Base-by-base conservation (phyloP, 2,113 vertebrate species). In the Myodes glareolus region DNA sequence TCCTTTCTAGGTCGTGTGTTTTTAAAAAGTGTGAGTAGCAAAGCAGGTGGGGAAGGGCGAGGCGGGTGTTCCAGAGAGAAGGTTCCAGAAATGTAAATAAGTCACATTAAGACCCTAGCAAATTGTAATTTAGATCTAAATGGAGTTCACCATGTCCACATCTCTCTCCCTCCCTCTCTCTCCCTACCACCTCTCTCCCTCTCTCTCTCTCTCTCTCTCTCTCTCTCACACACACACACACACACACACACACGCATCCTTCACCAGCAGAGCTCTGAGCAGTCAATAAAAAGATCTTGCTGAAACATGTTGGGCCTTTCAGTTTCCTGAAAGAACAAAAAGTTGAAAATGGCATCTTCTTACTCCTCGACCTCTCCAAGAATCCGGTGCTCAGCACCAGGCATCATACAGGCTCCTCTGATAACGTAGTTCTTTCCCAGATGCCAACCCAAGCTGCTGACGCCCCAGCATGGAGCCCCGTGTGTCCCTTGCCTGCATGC, bases 1-100 rank as follows among this genome's bases (percentile, higher is more conserved):
- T 96, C 96, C 94, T 97, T 68, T 88, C 42, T 0, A 14, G 36
- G 94, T 93, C 81, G 27, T 17, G 36, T 96, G 97, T 97, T 91
- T 91, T 58, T 58, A 58, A 85, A 72, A 97, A 98, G 96, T 50
- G 4, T 88, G 92, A 92, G 29, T 58, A 21, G 25, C 17, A 77
- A 47, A 39, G 1, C 12, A 96, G 42, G 25, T 42, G 52, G 73
- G 91, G 29, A 82, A 82, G 55, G 36, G 80, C 36, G 55, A 61
- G 80, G 21, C 7, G 7, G 55, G 80, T 39, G 55, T 61, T 82
- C 36, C 21, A 82, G 36, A 82, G 33, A 27, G 78, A 82, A 82
- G 33, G 33, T 63, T 36, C 47, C 33, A 52, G 12, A 58, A 58
- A 31, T 36, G 27, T 23, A 75, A 93, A 77, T 45, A 31, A 21